Conservation (phyloP, 2,113 vertebrate genomes). For the Clarias batrachus region DNA sequence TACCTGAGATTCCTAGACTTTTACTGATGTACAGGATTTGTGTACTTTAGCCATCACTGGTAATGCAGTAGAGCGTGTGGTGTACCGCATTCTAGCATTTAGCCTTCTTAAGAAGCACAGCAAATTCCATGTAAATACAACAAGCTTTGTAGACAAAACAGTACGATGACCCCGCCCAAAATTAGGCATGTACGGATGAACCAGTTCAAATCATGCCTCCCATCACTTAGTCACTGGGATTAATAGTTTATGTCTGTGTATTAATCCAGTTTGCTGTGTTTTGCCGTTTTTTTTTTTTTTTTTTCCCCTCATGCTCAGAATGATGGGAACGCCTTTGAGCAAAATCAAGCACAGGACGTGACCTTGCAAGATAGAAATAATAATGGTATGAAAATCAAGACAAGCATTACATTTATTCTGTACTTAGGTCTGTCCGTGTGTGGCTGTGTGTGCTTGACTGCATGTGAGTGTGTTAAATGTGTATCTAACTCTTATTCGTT, state of each 20-base stretch:
- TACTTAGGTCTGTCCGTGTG: background rate
- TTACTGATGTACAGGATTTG: no score
- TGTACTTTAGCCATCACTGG: background rate
- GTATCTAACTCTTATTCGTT: background rate
- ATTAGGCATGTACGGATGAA: background rate
- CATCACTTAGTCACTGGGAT: no score
- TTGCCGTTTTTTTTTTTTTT: no score
- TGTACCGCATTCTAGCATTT: background rate
- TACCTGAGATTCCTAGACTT: no score
- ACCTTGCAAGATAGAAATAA: slow-evolving; percentile 32
- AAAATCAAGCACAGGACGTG: background rate
- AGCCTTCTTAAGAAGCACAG: background rate
- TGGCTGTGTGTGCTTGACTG: no score
- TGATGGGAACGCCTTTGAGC: background rate
- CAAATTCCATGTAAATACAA: background rate
- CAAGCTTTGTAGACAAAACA: background rate
- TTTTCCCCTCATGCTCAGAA: background rate
- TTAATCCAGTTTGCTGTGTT: slow-evolving; percentile 62
- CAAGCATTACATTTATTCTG: slow-evolving; percentile 45
- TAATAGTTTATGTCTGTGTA: slow-evolving; percentile 42
- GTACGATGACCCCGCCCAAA: background rate
- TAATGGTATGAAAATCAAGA: slow-evolving; percentile 54
- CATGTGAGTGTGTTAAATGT: background rate
- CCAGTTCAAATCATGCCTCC: background rate
- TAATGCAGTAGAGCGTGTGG: background rate